A percentile compares a stretch with the other conserved stretches of the same genome.
Conservation (phyloP, 2,888 invertebrate genomes). For the Conchocele bisecta region DNA sequence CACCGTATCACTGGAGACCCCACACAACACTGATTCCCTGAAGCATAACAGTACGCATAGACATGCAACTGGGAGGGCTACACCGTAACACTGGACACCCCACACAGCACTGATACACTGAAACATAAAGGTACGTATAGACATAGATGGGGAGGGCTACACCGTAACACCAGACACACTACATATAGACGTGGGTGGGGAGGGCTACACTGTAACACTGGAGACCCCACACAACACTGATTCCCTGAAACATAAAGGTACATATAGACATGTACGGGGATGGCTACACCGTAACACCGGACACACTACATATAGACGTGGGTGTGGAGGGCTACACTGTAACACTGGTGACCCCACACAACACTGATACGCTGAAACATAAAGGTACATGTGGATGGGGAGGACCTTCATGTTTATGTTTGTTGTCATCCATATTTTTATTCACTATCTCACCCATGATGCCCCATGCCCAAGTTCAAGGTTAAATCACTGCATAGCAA, state of each 20-base stretch:
- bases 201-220: no score
- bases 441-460: no score
- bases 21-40: slow-evolving; percentile 3
- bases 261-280: slow-evolving; percentile 43
- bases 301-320: slow-evolving; percentile 43
- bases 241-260: slow-evolving; percentile 24
- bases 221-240: slow-evolving; percentile 18
- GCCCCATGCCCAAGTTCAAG: no score
- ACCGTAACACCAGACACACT: slow-evolving; percentile 38
- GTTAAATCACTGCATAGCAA: no score
- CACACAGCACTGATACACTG: no score
- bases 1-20: no score
- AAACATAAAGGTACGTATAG: slow-evolving; percentile 42
- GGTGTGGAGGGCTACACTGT: slow-evolving; percentile 40
- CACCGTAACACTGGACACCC: slow-evolving; percentile 38
- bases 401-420: no score
- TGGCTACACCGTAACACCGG: slow-evolving; percentile 45
- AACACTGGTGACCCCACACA: slow-evolving; percentile 43
- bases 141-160: slow-evolving; percentile 21
- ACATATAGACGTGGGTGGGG: no score
- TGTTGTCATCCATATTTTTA: no score
- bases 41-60: slow-evolving; percentile 24
- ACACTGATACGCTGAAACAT: not conserved
- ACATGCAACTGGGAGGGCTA: slow-evolving; percentile 19
- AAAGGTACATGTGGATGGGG: slow-evolving; percentile 15